Evolutionary conservation across 1,140 invertebrate species (phyloP), one percentile per base, ranked within the genome.

Genomic region (Caenorhabditis tropicalis): DNA sequence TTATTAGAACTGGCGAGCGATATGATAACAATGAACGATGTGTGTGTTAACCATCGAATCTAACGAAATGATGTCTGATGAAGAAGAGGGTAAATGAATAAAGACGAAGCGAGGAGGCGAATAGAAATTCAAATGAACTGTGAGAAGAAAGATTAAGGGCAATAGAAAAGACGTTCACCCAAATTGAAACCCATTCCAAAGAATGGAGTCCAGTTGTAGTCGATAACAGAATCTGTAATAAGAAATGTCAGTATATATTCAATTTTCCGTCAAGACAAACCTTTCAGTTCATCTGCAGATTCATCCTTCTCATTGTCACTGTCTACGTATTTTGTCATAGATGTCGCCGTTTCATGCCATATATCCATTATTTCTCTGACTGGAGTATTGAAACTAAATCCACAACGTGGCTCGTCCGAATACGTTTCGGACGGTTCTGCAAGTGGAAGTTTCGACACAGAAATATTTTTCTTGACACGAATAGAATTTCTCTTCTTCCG

Each of bases 351-450:
- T 24, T 74, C 36, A 33, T 74, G 19, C 33, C 36, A 74, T 6
- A 74, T 27, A n/a, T 74, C 65, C 65, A 74, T 74, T n/a, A 74
- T 74, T 43, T 74, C 36, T 39, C 65, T n/a, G 12, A 74, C 65
- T 4, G 65, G 65, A 12, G 36, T 7, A 12, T 46, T 74, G 15
- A 74, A 74, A 12, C 36, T 46, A 36, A 74, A 74, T 74, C 36
- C 36, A 15, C 65, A 74, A 21, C 36, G 33, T n/a, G 65, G 7
- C 5, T 74, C 36, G 12, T 74, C 65, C 2, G 27, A 33, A n/a
- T 21, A 9, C 29, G 43, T n/a, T n/a, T 65, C 29, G 19, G 65
- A 24, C 6, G 33, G 36, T 10, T 6, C 4, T 3, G 65, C 65
- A 7, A 74, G 36, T 24, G 65, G 65, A 21, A 74, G 36, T n/a